Percentiles rank a stretch among this genome's conserved stretches.
These are phyloP conservation scores for Drosophila cognata DNA, from an alignment of 2,888 invertebrate species.

Conservation along the genomic window DNA sequence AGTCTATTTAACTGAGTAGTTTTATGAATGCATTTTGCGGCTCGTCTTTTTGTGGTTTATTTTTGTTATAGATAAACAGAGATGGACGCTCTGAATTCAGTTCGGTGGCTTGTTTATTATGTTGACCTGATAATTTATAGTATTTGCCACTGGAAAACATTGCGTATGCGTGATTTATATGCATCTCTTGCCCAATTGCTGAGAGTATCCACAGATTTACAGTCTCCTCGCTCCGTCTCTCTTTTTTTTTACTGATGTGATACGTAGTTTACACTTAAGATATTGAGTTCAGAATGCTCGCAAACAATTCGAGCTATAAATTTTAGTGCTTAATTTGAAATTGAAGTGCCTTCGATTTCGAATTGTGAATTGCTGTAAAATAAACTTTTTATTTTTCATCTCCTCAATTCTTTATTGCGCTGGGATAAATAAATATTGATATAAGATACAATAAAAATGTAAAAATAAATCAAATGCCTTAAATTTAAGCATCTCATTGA, in stretches of 20 bases:
- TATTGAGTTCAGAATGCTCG: conserved; percentile 21
- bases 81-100: background rate
- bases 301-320: conserved; percentile 27
- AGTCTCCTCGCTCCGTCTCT: background rate
- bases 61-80: background rate
- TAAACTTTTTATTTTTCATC: conserved; percentile 19
- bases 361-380: conserved; percentile 11
- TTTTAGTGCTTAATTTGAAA: conserved; percentile 28
- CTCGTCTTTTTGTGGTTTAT: conserved; percentile 12
- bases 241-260: conserved; percentile 10
- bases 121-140: conserved; percentile 62
- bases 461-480: background rate
- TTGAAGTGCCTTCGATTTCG: conserved; percentile 15
- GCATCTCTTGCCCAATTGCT: conserved; percentile 24
- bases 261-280: conserved; percentile 23
- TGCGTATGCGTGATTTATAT: conserved; percentile 77
- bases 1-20: conserved; percentile 2
- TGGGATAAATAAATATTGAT: conserved; percentile 6
- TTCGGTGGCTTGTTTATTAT: conserved; percentile 62
- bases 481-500: background rate
- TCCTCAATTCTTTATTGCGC: conserved; percentile 5
- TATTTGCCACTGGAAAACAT: conserved; percentile 52
- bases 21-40: background rate
- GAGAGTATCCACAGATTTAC: conserved; percentile 38
- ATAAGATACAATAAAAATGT: background rate